Base-by-base conservation (phyloP, 1,140 invertebrate species). In the Aphelinus atriplicis region DNA sequence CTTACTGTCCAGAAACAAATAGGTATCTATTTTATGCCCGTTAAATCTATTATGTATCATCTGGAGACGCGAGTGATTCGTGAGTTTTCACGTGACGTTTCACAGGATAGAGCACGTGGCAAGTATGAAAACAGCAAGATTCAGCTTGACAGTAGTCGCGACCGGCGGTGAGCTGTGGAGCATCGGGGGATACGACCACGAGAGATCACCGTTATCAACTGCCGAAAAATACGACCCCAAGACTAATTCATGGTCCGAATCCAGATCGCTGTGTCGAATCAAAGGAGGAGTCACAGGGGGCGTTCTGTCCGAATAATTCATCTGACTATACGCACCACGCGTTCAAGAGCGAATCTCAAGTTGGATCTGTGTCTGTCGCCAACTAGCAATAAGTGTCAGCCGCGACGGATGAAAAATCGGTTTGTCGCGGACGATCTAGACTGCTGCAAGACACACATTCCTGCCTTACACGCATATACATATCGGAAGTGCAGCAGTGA, bases 191-290 rank as follows among this genome's bases (percentile, higher is more conserved):
- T 47, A 47, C 10, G 46, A 10, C n/a, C n/a, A 63, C 4, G 58
- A 26, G 3, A 5, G 58, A 43, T 60, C 58, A 26, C 42, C 26
- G 2, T 26, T 26, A 26, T 46, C 46, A 48, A 48, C 61, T n/a
- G 46, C 48, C 46, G 61, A 63, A n/a, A 63, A n/a, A 3, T 63
- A 63, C 46, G 61, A 63, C n/a, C 61, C 61, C 43, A 10, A 63
- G 2, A 63, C 61, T n/a, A 48, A 63, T 10, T n/a, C 46, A 3
- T 63, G 61, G 61, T 48, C 61, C 46, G 46, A 45, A 6, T 26
- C 58, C 1, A 5, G 6, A 60, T 43, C 58, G 45, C 6, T 43
- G 5, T 43, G 58, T 26, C 26, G 26, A 26, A 26, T 9, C 51
- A 53, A 9, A 53, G 4, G 4, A 53, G 9, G 9, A 53, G 9